phyloP scores from a whole-genome alignment of 2,797 vertebrate genomes.

The Heterohyrax brucei region DNA sequence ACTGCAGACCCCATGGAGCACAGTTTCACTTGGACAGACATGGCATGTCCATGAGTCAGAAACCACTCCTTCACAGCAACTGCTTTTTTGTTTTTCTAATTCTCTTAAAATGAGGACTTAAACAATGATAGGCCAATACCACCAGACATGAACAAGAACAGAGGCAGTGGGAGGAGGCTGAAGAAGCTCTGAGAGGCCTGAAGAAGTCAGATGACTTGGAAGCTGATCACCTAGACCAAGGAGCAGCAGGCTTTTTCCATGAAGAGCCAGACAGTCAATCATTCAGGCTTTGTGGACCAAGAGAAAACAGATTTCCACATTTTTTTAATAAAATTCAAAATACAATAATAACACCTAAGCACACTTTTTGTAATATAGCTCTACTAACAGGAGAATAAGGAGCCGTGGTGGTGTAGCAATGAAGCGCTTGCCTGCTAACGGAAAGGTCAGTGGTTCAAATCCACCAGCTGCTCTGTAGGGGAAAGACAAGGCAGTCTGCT shows the following conservation, averaged over 20 bases:
- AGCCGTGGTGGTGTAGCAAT: too few species aligned
- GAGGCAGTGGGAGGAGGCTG: neutral
- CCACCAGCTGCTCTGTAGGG: too few species aligned
- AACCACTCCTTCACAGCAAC: too few species aligned
- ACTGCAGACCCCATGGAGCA: too few species aligned
- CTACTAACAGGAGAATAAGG: neutral
- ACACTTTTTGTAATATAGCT: neutral
- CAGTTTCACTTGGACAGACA: too few species aligned
- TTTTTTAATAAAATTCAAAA: neutral
- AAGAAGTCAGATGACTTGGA: conserved; percentile 23
- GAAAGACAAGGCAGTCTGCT: too few species aligned
- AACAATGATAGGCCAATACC: neutral
- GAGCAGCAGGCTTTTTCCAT: neutral
- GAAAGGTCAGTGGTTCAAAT: too few species aligned
- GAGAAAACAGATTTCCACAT: neutral
- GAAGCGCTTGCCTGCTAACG: too few species aligned
- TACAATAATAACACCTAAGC: neutral
- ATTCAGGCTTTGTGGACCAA: neutral
- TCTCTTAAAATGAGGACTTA: neutral
- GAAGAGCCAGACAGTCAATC: neutral
- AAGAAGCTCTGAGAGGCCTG: neutral
- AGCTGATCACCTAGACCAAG: neutral
- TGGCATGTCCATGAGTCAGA: too few species aligned
- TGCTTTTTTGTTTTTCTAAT: too few species aligned
- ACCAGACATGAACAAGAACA: neutral